phyloP scores from a whole-genome alignment of 1,140 invertebrate genomes.

The Triops cancriformis region DNA sequence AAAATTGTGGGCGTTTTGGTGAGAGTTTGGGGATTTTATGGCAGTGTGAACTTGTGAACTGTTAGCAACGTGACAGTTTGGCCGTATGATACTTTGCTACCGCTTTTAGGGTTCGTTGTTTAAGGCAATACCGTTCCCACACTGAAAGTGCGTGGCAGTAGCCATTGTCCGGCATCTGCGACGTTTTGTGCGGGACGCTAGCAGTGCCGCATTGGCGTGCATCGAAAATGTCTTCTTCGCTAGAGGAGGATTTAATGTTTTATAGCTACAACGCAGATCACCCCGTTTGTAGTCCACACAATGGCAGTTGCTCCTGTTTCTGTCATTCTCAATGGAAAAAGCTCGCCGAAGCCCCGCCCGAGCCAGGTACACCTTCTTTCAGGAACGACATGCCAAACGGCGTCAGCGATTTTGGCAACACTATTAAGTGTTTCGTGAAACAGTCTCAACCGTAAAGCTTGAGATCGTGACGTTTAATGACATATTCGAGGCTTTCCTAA shows the following conservation, averaged over 20 bases:
- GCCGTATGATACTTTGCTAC: neutral
- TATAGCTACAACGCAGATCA: neutral
- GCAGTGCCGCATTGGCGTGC: too few species aligned
- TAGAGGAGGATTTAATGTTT: neutral
- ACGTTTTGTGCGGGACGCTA: too few species aligned
- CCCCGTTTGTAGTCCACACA: neutral
- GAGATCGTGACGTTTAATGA: too few species aligned
- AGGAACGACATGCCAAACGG: too few species aligned
- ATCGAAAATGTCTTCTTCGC: neutral
- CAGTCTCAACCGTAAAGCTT: too few species aligned
- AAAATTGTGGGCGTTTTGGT: neutral
- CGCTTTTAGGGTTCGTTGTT: neutral
- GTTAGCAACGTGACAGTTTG: neutral
- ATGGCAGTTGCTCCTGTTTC: neutral
- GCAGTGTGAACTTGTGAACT: neutral
- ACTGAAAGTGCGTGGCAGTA: too few species aligned
- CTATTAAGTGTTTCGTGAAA: too few species aligned
- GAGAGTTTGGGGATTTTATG: neutral
- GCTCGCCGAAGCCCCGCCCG: neutral
- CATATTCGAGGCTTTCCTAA: too few species aligned
- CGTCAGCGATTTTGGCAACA: too few species aligned
- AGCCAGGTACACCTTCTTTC: neutral
- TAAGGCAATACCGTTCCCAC: too few species aligned
- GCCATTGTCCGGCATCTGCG: too few species aligned
- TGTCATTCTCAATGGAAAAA: neutral